Base-by-base conservation (phyloP, 2,797 vertebrate genomes). In the Poecilia velifera region DNA sequence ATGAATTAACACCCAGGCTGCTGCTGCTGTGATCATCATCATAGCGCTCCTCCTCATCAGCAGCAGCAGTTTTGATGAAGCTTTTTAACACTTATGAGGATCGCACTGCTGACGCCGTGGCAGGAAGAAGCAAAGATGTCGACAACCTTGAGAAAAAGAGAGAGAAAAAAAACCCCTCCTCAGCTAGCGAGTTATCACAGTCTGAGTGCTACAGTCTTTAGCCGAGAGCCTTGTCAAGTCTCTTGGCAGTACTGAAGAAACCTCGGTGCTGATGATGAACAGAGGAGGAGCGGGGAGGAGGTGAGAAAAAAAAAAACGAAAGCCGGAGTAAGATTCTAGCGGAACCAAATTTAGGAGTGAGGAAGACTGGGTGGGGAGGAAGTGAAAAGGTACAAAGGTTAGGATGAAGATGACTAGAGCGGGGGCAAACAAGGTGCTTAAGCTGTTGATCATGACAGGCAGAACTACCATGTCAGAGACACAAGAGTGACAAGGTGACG, bases 1-100 rank as follows among this genome's bases (percentile, higher is more conserved):
- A 91, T 90, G 89, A 92, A 93, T 94, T 95, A 93, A 93, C 93
- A 93, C 91, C 90, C 84, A 22, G 34, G 84, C 86, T 81, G 86
- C 85, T 87, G 87, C 87, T 87, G 88, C 85, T 86, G 81, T 78
- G 78, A 91, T 93, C 85, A 92, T 90, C 89, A 91, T 91, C 91
- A 85, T 82, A 78, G 57, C 71, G 57, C 86, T 90, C 81, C 87
- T 90, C 86, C 80, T 91, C 91, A 91, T 87, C 89, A 87, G 86
- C 86, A 84, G 82, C 77, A 70, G 84, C 90, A 91, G 92, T 82
- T 93, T 86, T 84, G 86, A 85, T 51, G 73, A 89, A 89, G 89
- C 84, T 88, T 91, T 92, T 90, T 86, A 92, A 93, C 93, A 95
- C 93, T 90, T 93, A 62, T 74, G 73, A 84, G 74, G 84, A 87